Evolutionary conservation across 2,797 vertebrate species (phyloP).

Genomic region (Poecilia picta): DNA sequence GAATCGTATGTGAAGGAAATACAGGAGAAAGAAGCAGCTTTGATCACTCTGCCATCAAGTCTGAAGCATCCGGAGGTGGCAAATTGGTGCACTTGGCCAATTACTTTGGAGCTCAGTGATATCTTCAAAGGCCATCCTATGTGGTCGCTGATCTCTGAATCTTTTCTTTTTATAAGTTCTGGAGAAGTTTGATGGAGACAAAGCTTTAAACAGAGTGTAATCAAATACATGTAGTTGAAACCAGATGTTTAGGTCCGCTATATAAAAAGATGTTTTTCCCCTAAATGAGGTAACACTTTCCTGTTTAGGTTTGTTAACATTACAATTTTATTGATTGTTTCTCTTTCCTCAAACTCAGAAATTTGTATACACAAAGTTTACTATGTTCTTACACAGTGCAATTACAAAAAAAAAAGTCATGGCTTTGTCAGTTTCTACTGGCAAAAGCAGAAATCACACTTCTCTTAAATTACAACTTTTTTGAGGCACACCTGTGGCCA

Average conservation of each 20-base stretch:
- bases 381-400: neutral
- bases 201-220: slow-evolving; percentile 13
- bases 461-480: neutral
- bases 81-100: slow-evolving; percentile 62
- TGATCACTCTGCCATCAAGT: slow-evolving; percentile 72
- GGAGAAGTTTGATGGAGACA: slow-evolving; percentile 10
- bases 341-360: neutral
- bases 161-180: slow-evolving; percentile 23
- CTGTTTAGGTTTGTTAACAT: neutral
- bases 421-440: neutral
- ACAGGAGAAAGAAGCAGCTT: slow-evolving; percentile 60
- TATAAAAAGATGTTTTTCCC: neutral
- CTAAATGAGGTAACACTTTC: neutral
- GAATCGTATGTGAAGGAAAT: slow-evolving; percentile 63
- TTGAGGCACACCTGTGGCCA: neutral
- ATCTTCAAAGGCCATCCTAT: slow-evolving; percentile 38
- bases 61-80: slow-evolving; percentile 58
- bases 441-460: neutral
- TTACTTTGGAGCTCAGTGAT: slow-evolving; percentile 42
- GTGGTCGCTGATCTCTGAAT: slow-evolving; percentile 30
- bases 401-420: neutral
- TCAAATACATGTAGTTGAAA: slow-evolving; percentile 8
- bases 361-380: neutral
- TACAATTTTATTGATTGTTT: neutral
- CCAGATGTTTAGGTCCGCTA: neutral